phyloP scores from a whole-genome alignment of 2,113 vertebrate species.

The Brachyhypopomus gauderio region DNA sequence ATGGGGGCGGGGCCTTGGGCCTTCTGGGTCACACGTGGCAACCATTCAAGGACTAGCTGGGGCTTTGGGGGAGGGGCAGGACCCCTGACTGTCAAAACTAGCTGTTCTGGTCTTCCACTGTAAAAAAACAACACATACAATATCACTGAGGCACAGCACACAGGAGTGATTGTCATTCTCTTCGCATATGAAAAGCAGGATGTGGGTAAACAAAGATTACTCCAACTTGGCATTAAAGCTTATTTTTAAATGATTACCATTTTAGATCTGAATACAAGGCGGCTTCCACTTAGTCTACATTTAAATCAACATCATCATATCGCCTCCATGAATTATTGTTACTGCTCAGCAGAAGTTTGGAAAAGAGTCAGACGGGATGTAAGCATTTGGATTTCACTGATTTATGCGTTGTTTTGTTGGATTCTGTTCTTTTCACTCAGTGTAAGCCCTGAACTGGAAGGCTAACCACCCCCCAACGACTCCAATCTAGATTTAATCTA shows the following conservation, averaged over 20 bases:
- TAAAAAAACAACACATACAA: slow-evolving; percentile 38
- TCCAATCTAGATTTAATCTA: background rate
- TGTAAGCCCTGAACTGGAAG: background rate
- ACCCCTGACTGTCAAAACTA: slow-evolving; percentile 96
- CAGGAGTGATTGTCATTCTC: background rate
- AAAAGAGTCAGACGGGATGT: slow-evolving; percentile 1
- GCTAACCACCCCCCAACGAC: background rate
- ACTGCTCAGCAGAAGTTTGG: slow-evolving; percentile 1
- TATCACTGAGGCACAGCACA: slow-evolving; percentile 5
- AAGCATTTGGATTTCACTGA: slow-evolving; percentile 5
- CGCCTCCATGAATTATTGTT: slow-evolving; percentile 32
- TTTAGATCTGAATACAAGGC: slow-evolving; percentile 25
- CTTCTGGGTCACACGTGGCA: slow-evolving; percentile 66
- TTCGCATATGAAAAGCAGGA: background rate
- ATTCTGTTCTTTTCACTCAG: slow-evolving; percentile 2
- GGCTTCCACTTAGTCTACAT: slow-evolving; percentile 8
- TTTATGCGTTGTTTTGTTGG: background rate
- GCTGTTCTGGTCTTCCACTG: slow-evolving; percentile 96
- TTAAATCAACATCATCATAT: slow-evolving; percentile 31
- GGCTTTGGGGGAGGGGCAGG: slow-evolving; percentile 91
- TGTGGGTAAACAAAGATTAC: background rate
- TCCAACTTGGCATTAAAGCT: background rate
- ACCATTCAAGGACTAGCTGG: slow-evolving; percentile 86
- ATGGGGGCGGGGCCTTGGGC: slow-evolving; percentile 56
- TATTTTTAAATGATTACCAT: background rate